phyloP scores from a whole-genome alignment of 2,113 vertebrate genomes.

The Crotalus horridus region DNA sequence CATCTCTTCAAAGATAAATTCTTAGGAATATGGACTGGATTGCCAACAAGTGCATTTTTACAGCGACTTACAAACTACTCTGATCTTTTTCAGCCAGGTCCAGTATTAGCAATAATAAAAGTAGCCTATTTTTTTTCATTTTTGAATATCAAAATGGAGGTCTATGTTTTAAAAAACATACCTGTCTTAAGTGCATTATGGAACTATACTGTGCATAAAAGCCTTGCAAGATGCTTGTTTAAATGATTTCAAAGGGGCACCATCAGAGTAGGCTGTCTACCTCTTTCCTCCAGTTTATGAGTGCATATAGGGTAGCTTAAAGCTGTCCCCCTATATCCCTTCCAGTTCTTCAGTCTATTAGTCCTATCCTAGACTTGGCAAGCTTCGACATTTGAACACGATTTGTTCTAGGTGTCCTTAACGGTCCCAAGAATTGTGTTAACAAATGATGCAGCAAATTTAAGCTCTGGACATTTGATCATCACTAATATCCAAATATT shows the following conservation, averaged over 20 bases:
- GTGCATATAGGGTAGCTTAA: not conserved
- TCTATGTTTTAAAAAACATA: not conserved
- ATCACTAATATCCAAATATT: not conserved
- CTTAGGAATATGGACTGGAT: slow-evolving; percentile 17
- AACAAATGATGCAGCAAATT: not conserved
- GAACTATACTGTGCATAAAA: not conserved
- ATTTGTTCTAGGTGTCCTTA: not conserved
- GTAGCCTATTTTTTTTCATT: not conserved
- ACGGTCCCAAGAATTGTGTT: not conserved
- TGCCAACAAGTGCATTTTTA: slow-evolving; percentile 47
- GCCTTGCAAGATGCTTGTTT: slow-evolving; percentile 5
- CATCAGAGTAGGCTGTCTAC: slow-evolving; percentile 30
- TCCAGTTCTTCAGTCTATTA: not conserved
- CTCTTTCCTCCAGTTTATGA: slow-evolving; percentile 18
- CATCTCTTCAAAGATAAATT: slow-evolving; percentile 12
- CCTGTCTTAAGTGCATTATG: slow-evolving; percentile 51
- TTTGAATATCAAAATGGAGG: not conserved
- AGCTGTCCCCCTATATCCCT: slow-evolving; percentile 7
- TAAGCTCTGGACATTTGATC: not conserved
- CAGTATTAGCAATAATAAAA: slow-evolving; percentile 13
- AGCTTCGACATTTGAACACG: not conserved
- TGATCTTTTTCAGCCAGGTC: slow-evolving; percentile 46
- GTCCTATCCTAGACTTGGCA: not conserved
- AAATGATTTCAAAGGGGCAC: not conserved
- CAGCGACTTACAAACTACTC: slow-evolving; percentile 32